These are phyloP conservation scores for Ferdinandea cuprea DNA, from an alignment of 2,888 invertebrate species.

Conservation along the genomic window DNA sequence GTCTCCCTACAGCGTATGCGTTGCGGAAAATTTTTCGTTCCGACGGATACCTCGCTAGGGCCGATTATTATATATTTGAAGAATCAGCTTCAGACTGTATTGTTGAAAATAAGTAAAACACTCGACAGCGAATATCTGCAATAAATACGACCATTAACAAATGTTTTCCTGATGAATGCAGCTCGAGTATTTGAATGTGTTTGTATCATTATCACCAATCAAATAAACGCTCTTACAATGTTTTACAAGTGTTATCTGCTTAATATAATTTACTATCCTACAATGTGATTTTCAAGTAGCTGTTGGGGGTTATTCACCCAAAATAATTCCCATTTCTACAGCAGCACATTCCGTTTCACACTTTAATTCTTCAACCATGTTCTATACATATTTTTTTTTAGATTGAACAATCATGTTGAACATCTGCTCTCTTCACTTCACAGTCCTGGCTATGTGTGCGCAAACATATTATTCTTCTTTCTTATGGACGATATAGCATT, in stretches of 20 bases:
- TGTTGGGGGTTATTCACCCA: constrained; percentile 56
- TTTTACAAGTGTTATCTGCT: neutral
- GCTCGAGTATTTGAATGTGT: too few relatives aligned
- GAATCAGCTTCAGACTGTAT: too few relatives aligned
- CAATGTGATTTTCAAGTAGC: constrained; percentile 28
- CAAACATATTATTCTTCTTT: constrained; percentile 10
- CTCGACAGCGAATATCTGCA: too few relatives aligned
- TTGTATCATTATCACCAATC: too few relatives aligned
- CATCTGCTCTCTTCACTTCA: constrained; percentile 57
- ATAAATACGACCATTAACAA: too few relatives aligned
- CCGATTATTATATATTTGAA: too few relatives aligned
- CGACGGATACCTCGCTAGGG: too few relatives aligned
- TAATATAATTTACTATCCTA: constrained; percentile 2
- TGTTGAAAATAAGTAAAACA: too few relatives aligned
- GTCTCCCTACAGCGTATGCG: too few relatives aligned
- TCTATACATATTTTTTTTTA: constrained; percentile 22
- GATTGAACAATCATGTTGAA: constrained; percentile 26
- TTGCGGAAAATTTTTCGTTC: too few relatives aligned
- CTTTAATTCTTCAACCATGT: constrained; percentile 43
- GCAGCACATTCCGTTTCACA: constrained; percentile 55
- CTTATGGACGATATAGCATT: neutral
- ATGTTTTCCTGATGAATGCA: too few relatives aligned
- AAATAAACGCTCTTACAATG: too few relatives aligned
- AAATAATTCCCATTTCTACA: constrained; percentile 19
- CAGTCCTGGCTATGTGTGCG: neutral